Conservation (phyloP, 2,888 invertebrate species). For the Meiosimyza decipiens region DNA sequence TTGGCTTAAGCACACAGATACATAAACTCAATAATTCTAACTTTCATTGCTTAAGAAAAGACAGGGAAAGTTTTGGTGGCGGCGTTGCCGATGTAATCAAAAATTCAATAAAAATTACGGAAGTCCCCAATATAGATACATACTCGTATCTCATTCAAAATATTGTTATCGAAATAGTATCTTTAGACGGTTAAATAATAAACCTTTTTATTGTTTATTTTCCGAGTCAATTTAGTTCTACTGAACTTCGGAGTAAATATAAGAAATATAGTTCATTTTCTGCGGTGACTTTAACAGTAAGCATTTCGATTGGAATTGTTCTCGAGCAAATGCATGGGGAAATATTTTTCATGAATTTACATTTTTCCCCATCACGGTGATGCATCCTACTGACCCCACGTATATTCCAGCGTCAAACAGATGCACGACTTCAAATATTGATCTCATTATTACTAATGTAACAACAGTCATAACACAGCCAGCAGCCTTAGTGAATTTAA, state of each 20-base stretch:
- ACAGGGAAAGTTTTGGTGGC: neutral
- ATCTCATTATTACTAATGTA: too few species aligned
- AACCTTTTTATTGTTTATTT: constrained; percentile 31
- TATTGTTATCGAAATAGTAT: neutral
- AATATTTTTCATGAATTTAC: constrained; percentile 24
- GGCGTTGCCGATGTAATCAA: too few species aligned
- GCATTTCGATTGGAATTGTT: constrained; percentile 29
- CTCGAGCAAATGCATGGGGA: constrained; percentile 32
- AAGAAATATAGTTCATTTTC: constrained; percentile 22
- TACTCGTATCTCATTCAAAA: too few species aligned
- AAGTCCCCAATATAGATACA: too few species aligned
- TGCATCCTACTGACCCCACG: constrained; percentile 8
- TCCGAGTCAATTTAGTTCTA: constrained; percentile 14
- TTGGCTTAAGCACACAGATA: constrained; percentile 21
- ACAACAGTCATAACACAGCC: too few species aligned
- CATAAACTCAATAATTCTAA: constrained; percentile 10
- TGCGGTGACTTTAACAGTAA: constrained; percentile 26
- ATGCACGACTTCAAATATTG: constrained; percentile 10
- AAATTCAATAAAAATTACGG: too few species aligned
- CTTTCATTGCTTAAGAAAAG: neutral
- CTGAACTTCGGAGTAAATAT: constrained; percentile 16
- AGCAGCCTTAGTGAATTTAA: too few species aligned
- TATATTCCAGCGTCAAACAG: constrained; percentile 17
- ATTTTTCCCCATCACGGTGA: constrained; percentile 23
- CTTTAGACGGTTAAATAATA: neutral